Evolutionary conservation across 2,797 vertebrate genomes (phyloP), one percentile per base, ranked within the genome.

Genomic region (Lacerta viridis): DNA sequence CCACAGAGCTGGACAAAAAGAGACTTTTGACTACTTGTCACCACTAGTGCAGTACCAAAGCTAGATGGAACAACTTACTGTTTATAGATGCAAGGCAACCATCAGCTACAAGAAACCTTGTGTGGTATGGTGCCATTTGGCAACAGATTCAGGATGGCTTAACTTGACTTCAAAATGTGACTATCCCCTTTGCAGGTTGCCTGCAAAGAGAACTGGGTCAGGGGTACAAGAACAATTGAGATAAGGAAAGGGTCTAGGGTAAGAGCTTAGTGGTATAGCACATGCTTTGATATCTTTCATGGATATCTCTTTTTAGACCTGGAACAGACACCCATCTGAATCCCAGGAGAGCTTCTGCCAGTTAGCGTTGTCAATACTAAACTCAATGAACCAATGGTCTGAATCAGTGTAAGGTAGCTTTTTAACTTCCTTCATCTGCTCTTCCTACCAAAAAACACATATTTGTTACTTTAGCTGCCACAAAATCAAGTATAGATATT

Each of bases 1-100:
- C 76, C 59, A 76, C 83, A 91, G 13, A 90, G 79, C 80, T 90
- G 93, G 94, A 89, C 88, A 93, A 84, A 88, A 88, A 93, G 90
- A 89, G 88, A 91, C n/a, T 80, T 88, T 92, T 84, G 17, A 20
- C 64, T 90, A 83, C 89, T 89, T 95, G 75, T 79, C 88, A 69
- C 41, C 84, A 50, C 41, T 80, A 87, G 46, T 89, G 7, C 84
- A 85, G 92, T 79, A 82, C 83, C 66, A 88, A n/a, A 86, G 83
- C 81, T 93, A 72, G 41, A 90, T 92, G 83, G 93, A 43, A 25
- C 87, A 61, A 90, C 92, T 93, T 46, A 88, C 74, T 1, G 85
- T n/a, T 90, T 71, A 87, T 89, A 59, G 92, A 86, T 89, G 88
- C 27, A 11, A 82, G 61, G 82, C n/a, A 75, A 3, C 27, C 82